phyloP scores from a whole-genome alignment of 2,888 invertebrate species.

The Leptinotarsa rubiginosa region DNA sequence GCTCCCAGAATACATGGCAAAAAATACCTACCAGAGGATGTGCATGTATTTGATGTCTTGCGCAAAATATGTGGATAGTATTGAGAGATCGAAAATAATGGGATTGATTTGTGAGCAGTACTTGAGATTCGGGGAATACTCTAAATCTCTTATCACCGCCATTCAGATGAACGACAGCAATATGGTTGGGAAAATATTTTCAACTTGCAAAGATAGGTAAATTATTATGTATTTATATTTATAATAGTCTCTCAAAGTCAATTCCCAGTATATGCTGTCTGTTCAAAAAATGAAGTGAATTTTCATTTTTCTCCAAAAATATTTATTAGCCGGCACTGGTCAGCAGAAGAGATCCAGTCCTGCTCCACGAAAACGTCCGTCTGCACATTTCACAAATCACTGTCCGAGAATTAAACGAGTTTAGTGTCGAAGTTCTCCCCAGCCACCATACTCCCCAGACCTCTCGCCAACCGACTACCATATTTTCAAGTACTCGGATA shows the following conservation, averaged over 20 bases:
- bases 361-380: no score
- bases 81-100: conserved; percentile 81
- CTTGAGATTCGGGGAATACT: conserved; percentile 86
- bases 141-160: conserved; percentile 88
- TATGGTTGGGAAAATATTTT: conserved; percentile 86
- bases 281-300: no score
- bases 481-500: no score
- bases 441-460: no score
- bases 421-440: no score
- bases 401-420: no score
- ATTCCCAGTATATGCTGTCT: no score
- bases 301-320: no score
- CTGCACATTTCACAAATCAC: no score
- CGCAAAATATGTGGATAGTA: conserved; percentile 95
- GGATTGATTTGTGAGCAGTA: conserved; percentile 88
- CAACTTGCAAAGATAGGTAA: conserved; percentile 85
- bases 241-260: no score
- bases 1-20: conserved; percentile 87
- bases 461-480: no score
- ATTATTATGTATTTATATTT: conserved; percentile 52
- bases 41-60: conserved; percentile 91
- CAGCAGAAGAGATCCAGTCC: no score
- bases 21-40: conserved; percentile 89
- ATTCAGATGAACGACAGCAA: conserved; percentile 88
- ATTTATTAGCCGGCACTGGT: background rate